Evolutionary conservation across 2,113 vertebrate species (phyloP).

Genomic region (Nettapus auritus): DNA sequence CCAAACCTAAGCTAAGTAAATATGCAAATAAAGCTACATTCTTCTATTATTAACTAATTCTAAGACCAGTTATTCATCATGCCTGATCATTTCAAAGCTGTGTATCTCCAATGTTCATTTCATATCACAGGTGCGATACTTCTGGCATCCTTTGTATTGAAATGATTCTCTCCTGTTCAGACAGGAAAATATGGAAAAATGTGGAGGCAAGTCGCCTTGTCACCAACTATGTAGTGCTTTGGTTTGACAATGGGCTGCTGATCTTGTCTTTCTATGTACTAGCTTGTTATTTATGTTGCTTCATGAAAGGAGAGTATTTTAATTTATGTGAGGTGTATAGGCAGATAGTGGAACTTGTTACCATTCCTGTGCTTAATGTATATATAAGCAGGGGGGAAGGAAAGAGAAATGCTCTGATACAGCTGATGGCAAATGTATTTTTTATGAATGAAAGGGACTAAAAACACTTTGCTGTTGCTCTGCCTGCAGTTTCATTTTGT

Average conservation of each 20-base stretch:
- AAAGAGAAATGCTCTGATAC: not conserved
- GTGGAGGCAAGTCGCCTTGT: not conserved
- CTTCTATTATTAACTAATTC: slow-evolving; percentile 7
- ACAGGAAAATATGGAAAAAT: not conserved
- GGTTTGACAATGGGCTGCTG: not conserved
- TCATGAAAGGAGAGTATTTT: not conserved
- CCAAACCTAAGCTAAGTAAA: slow-evolving; percentile 43
- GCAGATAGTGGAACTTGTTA: not conserved
- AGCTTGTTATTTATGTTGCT: not conserved
- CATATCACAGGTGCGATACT: not conserved
- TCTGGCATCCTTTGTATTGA: not conserved
- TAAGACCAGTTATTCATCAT: not conserved
- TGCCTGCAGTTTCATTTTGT: slow-evolving; percentile 7
- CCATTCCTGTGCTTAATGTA: not conserved
- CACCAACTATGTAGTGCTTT: not conserved
- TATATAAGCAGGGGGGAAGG: not conserved
- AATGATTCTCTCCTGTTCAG: not conserved
- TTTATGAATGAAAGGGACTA: not conserved
- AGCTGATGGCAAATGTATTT: not conserved
- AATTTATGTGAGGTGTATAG: not conserved
- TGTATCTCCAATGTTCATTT: not conserved
- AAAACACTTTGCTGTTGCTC: not conserved
- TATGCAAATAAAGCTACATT: slow-evolving; percentile 35
- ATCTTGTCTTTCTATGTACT: not conserved
- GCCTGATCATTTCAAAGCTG: not conserved